Conservation (phyloP, 1,140 invertebrate genomes). For the Caerostris darwini region DNA sequence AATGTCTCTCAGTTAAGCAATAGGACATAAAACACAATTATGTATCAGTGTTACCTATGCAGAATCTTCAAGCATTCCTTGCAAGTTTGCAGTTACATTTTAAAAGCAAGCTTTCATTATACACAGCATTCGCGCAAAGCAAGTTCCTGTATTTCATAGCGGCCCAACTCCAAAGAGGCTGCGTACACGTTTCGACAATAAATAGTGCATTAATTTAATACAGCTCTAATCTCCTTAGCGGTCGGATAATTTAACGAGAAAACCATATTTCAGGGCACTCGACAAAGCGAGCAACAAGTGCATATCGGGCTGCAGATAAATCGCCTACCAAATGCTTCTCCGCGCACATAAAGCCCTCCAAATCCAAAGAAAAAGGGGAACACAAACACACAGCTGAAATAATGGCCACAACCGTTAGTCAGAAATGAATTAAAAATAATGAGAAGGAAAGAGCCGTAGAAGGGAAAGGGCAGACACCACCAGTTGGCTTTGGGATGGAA, state of each 20-base stretch:
- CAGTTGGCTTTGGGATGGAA: conserved; percentile 57
- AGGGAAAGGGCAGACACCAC: conserved; percentile 41
- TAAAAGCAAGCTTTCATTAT: too few relatives aligned
- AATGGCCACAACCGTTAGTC: conserved; percentile 70
- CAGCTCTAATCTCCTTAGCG: conserved; percentile 70
- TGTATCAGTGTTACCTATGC: too few relatives aligned
- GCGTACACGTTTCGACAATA: conserved; percentile 47
- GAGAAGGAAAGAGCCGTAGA: conserved; percentile 34
- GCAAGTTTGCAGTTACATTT: too few relatives aligned
- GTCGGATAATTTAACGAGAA: conserved; percentile 60
- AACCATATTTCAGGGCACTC: conserved; percentile 56
- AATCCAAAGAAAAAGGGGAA: conserved; percentile 45
- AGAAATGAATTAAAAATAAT: conserved; percentile 78
- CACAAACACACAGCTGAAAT: conserved; percentile 58
- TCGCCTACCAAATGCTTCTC: conserved; percentile 71
- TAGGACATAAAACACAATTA: too few relatives aligned
- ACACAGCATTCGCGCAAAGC: not conserved
- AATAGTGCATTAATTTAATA: conserved; percentile 72
- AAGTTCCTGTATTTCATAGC: conserved; percentile 6
- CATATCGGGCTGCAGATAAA: conserved; percentile 68
- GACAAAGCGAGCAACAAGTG: conserved; percentile 67
- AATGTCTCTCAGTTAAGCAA: too few relatives aligned
- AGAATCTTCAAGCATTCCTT: too few relatives aligned
- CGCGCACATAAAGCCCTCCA: conserved; percentile 52
- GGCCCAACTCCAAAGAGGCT: not conserved